phyloP scores from a whole-genome alignment of 2,888 invertebrate genomes.

The Eutolmus rufibarbis region DNA sequence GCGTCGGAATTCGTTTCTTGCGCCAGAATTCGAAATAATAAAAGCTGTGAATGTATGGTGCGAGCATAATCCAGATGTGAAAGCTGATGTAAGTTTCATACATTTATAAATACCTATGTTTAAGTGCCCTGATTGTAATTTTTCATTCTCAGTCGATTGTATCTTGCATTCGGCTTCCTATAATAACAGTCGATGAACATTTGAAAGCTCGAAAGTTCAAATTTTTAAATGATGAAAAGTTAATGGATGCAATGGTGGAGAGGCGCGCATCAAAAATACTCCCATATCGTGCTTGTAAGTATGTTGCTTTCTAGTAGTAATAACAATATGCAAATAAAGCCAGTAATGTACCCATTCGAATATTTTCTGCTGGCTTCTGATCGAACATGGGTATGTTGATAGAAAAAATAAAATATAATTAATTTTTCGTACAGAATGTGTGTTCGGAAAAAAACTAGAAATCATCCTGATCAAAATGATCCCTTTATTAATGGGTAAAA shows the following conservation, averaged over 20 bases:
- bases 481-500: background rate
- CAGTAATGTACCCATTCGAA: too few species aligned
- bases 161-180: conserved; percentile 78
- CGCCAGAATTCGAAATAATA: conserved; percentile 95
- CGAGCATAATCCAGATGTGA: conserved; percentile 73
- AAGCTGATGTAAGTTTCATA: conserved; percentile 52
- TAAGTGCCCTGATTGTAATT: background rate
- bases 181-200: conserved; percentile 88
- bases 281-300: conserved; percentile 83
- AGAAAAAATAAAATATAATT: too few species aligned
- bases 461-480: too few species aligned
- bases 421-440: too few species aligned
- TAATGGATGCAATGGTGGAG: conserved; percentile 93
- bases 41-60: conserved; percentile 88
- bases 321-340: background rate
- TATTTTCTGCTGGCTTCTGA: too few species aligned
- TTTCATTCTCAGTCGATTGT: conserved; percentile 62
- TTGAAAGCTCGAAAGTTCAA: conserved; percentile 87
- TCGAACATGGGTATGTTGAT: too few species aligned
- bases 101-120: background rate
- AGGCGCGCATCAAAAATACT: conserved; percentile 82
- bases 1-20: conserved; percentile 93
- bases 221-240: conserved; percentile 82
- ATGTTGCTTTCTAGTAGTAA: background rate
- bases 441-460: too few species aligned